These are phyloP conservation scores for Drosophila helvetica DNA, from an alignment of 2,888 invertebrate genomes.

Conservation along the genomic window DNA sequence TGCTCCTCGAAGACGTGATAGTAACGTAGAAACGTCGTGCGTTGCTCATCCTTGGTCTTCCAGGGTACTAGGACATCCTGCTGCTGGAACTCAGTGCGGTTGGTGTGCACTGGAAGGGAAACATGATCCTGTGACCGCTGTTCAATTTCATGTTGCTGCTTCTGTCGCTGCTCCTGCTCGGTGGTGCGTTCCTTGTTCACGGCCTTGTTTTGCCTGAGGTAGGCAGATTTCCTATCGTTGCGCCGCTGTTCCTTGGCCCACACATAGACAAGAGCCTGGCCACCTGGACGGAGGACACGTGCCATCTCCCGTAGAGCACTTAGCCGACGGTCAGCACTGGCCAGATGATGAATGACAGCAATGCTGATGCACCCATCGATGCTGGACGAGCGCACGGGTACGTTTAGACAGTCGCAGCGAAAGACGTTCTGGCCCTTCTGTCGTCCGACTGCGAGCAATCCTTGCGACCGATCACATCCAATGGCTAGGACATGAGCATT, in stretches of 20 bases:
- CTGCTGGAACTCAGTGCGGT: constrained; percentile 94
- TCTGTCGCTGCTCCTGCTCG: constrained; percentile 81
- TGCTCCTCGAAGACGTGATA: constrained; percentile 96
- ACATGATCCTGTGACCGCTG: constrained; percentile 47
- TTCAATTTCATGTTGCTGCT: constrained; percentile 60
- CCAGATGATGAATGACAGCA: constrained; percentile 98
- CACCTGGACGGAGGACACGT: constrained; percentile 89
- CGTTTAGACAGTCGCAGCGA: constrained; percentile 89
- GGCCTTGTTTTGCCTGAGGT: constrained; percentile 87
- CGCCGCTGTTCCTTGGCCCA: constrained; percentile 96
- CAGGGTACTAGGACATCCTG: constrained; percentile 98
- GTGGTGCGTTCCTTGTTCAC: constrained; percentile 83
- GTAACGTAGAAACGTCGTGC: constrained; percentile 89
- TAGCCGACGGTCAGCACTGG: constrained; percentile 90
- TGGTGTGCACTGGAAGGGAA: constrained; percentile 91
- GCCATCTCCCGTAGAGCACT: constrained; percentile 91
- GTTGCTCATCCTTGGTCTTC: constrained; percentile 88
- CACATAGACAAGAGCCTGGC: constrained; percentile 94
- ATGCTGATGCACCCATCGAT: constrained; percentile 96
- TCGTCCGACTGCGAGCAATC: constrained; percentile 87
- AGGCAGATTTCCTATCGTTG: constrained; percentile 88
- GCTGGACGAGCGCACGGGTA: constrained; percentile 88
- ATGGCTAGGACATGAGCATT: constrained; percentile 85
- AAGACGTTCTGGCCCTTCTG: constrained; percentile 88
- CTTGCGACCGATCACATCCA: constrained; percentile 91